phyloP scores from a whole-genome alignment of 2,797 vertebrate species.

The Phrynocephalus guinanensis region DNA sequence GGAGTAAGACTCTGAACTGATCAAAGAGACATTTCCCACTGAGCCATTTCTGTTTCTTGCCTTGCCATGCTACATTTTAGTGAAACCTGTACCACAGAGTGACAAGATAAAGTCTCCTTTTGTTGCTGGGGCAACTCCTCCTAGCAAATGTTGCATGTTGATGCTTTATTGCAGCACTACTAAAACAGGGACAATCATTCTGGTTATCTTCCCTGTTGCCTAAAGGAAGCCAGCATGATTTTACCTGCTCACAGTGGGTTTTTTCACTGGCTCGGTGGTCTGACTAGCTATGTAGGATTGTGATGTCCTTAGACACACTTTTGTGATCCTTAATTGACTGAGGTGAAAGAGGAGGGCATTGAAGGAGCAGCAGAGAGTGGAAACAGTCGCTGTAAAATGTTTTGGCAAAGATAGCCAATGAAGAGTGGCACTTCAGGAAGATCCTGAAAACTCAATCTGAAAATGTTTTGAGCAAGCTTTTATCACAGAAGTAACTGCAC shows the following conservation, averaged over 20 bases:
- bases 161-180: background rate
- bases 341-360: background rate
- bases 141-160: background rate
- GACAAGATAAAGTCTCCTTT: background rate
- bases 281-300: background rate
- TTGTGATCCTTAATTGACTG: background rate
- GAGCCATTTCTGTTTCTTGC: background rate
- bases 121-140: background rate
- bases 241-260: background rate
- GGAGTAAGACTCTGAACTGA: too few species aligned
- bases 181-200: background rate
- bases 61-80: background rate
- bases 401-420: background rate
- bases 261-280: background rate
- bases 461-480: background rate
- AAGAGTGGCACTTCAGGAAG: background rate
- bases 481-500: background rate
- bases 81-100: background rate
- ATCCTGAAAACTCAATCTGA: background rate
- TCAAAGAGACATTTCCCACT: too few species aligned
- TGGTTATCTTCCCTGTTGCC: background rate
- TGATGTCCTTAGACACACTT: background rate
- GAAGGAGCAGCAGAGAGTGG: background rate
- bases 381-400: background rate
- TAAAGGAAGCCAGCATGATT: background rate